Evolutionary conservation across 2,888 invertebrate species (phyloP).

Genomic region (Sminthurinus aureus): DNA sequence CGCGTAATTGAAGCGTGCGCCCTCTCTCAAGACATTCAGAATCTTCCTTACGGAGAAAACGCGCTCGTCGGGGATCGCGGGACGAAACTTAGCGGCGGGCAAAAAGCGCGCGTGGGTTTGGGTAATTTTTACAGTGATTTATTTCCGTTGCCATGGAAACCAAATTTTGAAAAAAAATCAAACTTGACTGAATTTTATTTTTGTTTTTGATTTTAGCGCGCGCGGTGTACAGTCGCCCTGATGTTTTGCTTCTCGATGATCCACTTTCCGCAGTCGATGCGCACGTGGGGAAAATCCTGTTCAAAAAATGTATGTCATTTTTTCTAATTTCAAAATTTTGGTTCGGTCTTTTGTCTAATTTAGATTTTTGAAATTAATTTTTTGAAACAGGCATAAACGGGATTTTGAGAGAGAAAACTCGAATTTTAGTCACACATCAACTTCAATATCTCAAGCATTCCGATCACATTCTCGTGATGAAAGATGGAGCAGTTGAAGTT

Average conservation of each 20-base stretch:
- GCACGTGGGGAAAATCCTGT: slow-evolving; percentile 65
- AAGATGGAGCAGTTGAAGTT: slow-evolving; percentile 68
- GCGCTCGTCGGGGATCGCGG: slow-evolving; percentile 88
- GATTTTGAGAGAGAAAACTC: slow-evolving; percentile 63
- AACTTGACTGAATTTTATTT: background rate
- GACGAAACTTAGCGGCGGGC: slow-evolving; percentile 84
- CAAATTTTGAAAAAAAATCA: background rate
- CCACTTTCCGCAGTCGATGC: slow-evolving; percentile 67
- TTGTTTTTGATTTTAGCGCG: slow-evolving; percentile 60
- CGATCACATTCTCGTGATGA: slow-evolving; percentile 72
- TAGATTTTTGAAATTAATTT: no score
- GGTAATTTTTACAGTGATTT: slow-evolving; percentile 60
- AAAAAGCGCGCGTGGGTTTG: slow-evolving; percentile 75
- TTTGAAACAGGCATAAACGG: slow-evolving; percentile 63
- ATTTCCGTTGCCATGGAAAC: background rate
- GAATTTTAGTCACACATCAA: slow-evolving; percentile 76
- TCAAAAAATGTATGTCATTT: no score
- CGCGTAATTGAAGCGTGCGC: slow-evolving; percentile 75
- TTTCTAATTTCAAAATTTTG: no score
- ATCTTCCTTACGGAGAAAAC: slow-evolving; percentile 83
- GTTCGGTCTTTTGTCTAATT: no score
- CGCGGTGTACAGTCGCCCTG: slow-evolving; percentile 66
- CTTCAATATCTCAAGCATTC: slow-evolving; percentile 78
- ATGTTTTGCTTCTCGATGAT: slow-evolving; percentile 67
- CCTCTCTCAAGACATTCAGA: slow-evolving; percentile 75